Conservation (phyloP, 2,797 vertebrate species). For the Lycodopsis pacificus region DNA sequence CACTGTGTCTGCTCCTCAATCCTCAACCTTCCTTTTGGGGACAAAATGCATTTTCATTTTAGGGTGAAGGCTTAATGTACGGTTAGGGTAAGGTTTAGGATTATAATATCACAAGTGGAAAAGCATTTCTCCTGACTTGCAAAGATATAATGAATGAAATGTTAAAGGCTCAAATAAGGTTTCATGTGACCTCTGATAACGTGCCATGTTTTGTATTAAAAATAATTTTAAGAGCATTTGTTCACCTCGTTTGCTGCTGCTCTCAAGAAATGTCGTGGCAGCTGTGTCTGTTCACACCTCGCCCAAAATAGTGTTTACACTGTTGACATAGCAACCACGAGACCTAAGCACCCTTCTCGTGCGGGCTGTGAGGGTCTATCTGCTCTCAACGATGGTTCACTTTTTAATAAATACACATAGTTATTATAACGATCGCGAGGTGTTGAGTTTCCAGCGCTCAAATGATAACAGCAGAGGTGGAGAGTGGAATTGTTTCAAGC, state of each 20-base stretch:
- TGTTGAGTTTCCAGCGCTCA: constrained; percentile 35
- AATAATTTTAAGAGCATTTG: constrained; percentile 44
- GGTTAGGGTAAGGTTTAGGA: not conserved
- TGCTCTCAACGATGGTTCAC: constrained; percentile 21
- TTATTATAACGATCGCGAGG: constrained; percentile 38
- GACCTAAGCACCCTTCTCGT: constrained; percentile 19
- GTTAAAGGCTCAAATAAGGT: not conserved
- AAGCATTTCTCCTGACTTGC: constrained; percentile 14
- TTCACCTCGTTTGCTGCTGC: constrained; percentile 49
- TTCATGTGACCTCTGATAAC: not conserved
- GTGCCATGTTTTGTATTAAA: constrained; percentile 18
- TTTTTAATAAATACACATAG: constrained; percentile 24
- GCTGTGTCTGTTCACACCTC: constrained; percentile 76
- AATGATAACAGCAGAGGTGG: constrained; percentile 29
- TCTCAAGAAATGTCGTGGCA: constrained; percentile 57
- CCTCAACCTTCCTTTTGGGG: not conserved
- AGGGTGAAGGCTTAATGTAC: not conserved
- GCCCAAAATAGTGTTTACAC: constrained; percentile 70
- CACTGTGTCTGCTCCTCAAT: not conserved
- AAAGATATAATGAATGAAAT: constrained; percentile 14
- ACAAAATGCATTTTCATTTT: not conserved
- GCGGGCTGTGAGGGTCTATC: constrained; percentile 4
- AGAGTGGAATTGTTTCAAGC: constrained; percentile 28
- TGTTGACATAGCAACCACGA: constrained; percentile 66
- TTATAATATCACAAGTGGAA: constrained; percentile 2